Percentiles rank a stretch among this genome's conserved stretches.
phyloP scores from a whole-genome alignment of 2,113 vertebrate genomes.

The Agapornis roseicollis region DNA sequence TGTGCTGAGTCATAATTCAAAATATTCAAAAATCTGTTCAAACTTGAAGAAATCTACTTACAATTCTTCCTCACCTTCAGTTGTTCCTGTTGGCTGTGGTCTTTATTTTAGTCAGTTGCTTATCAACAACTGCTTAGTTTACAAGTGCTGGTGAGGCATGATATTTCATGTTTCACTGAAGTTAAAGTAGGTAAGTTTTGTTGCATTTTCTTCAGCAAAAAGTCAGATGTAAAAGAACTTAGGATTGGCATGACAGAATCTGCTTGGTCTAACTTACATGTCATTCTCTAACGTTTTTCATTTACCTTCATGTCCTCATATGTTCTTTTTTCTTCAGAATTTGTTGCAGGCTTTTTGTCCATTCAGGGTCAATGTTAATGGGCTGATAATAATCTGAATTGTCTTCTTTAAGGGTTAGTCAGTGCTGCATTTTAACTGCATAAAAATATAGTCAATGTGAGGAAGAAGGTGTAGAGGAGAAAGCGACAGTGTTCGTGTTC shows the following conservation, averaged over 20 bases:
- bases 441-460: neutral
- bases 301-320: neutral
- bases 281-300: neutral
- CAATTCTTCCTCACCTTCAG: neutral
- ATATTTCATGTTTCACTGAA: neutral
- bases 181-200: neutral
- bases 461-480: neutral
- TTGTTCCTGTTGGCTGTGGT: neutral
- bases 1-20: conserved; percentile 46
- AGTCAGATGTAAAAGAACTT: neutral
- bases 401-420: neutral
- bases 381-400: neutral
- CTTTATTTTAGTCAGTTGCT: neutral
- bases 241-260: neutral
- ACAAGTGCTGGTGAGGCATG: neutral
- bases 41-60: neutral
- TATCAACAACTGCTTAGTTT: neutral
- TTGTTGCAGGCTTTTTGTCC: neutral
- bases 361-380: neutral
- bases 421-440: neutral
- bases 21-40: conserved; percentile 39
- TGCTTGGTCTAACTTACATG: neutral
- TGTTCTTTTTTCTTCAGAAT: neutral
- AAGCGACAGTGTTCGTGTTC: neutral
- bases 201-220: neutral